Conservation (phyloP, 2,888 invertebrate genomes). For the Sialis lutaria region DNA sequence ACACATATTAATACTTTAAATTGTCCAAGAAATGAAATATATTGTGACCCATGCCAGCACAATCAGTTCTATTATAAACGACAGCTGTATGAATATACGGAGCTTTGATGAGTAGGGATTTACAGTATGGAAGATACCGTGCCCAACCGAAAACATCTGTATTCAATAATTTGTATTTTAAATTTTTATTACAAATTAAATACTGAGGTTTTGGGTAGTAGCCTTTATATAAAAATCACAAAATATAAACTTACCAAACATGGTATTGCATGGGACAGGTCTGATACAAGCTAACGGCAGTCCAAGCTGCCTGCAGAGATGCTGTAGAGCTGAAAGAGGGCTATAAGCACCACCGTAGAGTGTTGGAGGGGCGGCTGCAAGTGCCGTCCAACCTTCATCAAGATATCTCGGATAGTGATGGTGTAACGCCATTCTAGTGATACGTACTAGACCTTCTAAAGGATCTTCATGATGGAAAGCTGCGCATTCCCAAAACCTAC, state of each 20-base stretch:
- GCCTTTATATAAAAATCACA: too few relatives aligned
- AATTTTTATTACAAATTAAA: too few relatives aligned
- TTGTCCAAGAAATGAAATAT: too few relatives aligned
- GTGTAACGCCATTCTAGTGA: constrained; percentile 64
- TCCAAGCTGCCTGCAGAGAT: constrained; percentile 66
- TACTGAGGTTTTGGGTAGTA: too few relatives aligned
- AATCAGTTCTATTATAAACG: too few relatives aligned
- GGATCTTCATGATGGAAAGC: constrained; percentile 81
- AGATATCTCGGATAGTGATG: constrained; percentile 64
- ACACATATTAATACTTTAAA: too few relatives aligned
- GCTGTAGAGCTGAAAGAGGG: constrained; percentile 60
- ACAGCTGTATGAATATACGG: too few relatives aligned
- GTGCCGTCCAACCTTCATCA: constrained; percentile 65
- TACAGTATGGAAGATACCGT: too few relatives aligned
- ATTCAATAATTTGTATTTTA: too few relatives aligned
- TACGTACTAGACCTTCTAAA: constrained; percentile 67
- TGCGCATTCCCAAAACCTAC: constrained; percentile 62
- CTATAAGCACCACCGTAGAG: constrained; percentile 71
- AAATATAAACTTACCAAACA: constrained; percentile 32
- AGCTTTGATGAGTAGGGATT: too few relatives aligned
- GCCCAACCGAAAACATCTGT: too few relatives aligned
- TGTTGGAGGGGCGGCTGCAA: constrained; percentile 67
- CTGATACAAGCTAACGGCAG: constrained; percentile 72
- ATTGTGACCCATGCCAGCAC: too few relatives aligned
- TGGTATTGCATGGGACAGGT: constrained; percentile 64